These are phyloP conservation scores for Exocentrus adspersus DNA, from an alignment of 2,888 invertebrate genomes.

Conservation along the genomic window DNA sequence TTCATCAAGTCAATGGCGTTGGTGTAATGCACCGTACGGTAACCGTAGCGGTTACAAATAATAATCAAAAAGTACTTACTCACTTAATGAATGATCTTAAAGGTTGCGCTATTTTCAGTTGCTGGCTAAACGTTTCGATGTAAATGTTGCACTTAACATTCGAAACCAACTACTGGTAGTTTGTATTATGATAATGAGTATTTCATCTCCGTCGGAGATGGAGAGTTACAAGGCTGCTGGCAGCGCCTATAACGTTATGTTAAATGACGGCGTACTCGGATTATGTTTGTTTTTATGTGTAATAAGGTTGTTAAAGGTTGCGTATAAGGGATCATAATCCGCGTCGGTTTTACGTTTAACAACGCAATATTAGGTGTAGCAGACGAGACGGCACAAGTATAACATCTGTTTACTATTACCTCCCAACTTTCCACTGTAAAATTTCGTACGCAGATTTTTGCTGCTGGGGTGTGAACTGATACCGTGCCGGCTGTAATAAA, in stretches of 20 bases:
- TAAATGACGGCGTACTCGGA: conserved; percentile 12
- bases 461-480: conserved; percentile 49
- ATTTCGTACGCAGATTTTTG: conserved; percentile 44
- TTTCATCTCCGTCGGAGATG: conserved; percentile 1
- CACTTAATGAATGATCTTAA: no score
- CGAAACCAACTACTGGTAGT: neutral
- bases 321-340: conserved; percentile 45
- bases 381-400: conserved; percentile 45
- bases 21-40: no score
- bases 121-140: neutral
- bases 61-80: no score
- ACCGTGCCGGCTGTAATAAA: conserved; percentile 51
- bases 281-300: conserved; percentile 47
- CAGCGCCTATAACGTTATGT: conserved; percentile 19
- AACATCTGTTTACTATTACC: conserved; percentile 53
- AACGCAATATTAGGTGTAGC: conserved; percentile 51
- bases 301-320: conserved; percentile 52
- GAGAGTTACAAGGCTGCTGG: neutral
- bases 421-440: conserved; percentile 47
- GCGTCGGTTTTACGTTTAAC: conserved; percentile 49
- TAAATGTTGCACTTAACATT: neutral
- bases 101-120: no score
- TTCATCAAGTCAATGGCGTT: no score
- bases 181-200: conserved; percentile 6
- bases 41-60: no score